Evolutionary conservation across 2,888 invertebrate genomes (phyloP), one percentile per base, ranked within the genome.

Genomic region (Caenorhabditis plicata): DNA sequence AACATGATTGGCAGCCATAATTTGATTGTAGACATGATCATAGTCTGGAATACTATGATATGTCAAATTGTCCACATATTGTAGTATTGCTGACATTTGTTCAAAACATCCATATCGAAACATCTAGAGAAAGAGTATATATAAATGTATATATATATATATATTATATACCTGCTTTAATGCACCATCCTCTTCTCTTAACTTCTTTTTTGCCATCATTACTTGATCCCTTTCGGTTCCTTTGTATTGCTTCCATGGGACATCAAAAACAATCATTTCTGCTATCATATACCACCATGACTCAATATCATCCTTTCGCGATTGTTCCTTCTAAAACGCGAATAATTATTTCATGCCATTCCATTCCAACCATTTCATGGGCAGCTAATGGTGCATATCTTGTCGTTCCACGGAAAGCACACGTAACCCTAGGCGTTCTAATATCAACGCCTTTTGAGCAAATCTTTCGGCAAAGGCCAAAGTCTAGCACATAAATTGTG

Each of bases 211-310:
- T 0, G n/a, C 11, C 20, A 15, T 23, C 1, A 26, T 17, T 8
- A 67, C 60, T 0, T 19, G 33, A 1, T 60, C 61, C 9, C 63
- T 35, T 26, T 67, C 67, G 9, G 36, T 38, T 8, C 58, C 58
- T 11, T 31, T 27, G 2, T 33, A 27, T 17, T 36, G 32, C 23
- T 55, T 68, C 68, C 68, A 68, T 17, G 68, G 68, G 19, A 68
- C 27, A 15, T 58, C 54, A 26, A 39, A 31, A 8, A 45, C 33
- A 19, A 61, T 55, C 42, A 57, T 45, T 47, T 68, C 68, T 25
- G 55, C 48, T 1, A 53, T 29, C 68, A 64, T 64, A 44, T 68
- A 68, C 68, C 63, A 64, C 68, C 68, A 68, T 13, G 62, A 43
- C 43, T 68, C 68, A 17, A 64, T 33, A 25, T 68, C 68, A 44